Conservation (phyloP, 2,797 vertebrate genomes). For the Gymnopithys bicolor region DNA sequence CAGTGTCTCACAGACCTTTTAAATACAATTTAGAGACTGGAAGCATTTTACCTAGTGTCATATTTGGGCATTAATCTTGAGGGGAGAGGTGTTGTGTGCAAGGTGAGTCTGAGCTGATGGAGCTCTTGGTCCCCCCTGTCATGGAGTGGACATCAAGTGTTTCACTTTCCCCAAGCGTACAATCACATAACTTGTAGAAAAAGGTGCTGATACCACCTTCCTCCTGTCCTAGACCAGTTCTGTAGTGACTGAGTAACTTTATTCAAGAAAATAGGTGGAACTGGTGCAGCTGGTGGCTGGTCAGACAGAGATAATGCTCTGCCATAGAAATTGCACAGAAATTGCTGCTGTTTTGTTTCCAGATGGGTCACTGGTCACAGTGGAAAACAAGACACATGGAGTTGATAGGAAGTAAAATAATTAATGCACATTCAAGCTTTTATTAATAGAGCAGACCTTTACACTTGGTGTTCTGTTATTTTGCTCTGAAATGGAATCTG, state of each 20-base stretch:
- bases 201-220: neutral
- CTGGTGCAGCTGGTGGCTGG: neutral
- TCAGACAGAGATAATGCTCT: neutral
- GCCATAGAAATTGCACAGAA: neutral
- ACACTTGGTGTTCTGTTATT: neutral
- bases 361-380: neutral
- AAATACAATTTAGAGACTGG: neutral
- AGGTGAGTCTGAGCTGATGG: neutral
- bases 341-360: neutral
- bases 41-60: neutral
- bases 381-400: neutral
- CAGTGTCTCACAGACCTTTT: neutral
- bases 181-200: fast-evolving
- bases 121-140: neutral
- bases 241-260: neutral
- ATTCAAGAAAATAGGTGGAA: neutral
- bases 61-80: neutral
- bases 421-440: neutral
- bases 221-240: neutral
- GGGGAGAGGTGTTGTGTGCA: neutral
- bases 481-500: neutral
- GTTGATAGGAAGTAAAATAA: neutral
- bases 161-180: fast-evolving
- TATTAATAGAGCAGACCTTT: neutral
- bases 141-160: neutral